phyloP scores from a whole-genome alignment of 1,140 invertebrate species.

The Drosophila rufa region DNA sequence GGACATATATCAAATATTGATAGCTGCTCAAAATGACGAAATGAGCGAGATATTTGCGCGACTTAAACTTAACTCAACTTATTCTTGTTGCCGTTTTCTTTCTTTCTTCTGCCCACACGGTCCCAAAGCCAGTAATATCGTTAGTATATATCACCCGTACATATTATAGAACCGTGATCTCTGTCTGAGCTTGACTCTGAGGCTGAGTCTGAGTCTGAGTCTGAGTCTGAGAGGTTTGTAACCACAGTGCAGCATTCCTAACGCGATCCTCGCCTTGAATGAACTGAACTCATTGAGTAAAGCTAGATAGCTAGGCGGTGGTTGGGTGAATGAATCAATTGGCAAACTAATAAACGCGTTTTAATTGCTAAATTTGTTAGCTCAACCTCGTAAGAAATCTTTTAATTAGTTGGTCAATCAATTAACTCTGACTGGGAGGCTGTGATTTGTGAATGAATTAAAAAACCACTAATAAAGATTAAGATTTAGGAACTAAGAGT shows the following conservation, averaged over 20 bases:
- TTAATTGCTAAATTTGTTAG: slow-evolving; percentile 2
- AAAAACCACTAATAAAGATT: neutral
- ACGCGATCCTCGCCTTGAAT: slow-evolving; percentile 26
- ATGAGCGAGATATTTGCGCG: slow-evolving; percentile 78
- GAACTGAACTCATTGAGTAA: slow-evolving; percentile 21
- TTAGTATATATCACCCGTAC: slow-evolving; percentile 26
- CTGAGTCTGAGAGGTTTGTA: slow-evolving; percentile 25
- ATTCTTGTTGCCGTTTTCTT: slow-evolving; percentile 32
- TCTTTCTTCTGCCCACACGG: slow-evolving; percentile 52
- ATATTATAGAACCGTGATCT: slow-evolving; percentile 47
- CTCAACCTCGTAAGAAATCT: neutral
- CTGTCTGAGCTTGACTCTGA: slow-evolving; percentile 15
- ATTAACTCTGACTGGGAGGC: neutral
- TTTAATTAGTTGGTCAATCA: slow-evolving; percentile 3
- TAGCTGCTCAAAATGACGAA: slow-evolving; percentile 74
- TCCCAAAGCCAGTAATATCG: slow-evolving; percentile 10
- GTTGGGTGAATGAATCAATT: slow-evolving; percentile 19
- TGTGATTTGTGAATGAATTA: neutral
- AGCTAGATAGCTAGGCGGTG: neutral
- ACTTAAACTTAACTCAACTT: slow-evolving; percentile 64
- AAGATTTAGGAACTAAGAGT: neutral
- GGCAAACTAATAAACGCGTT: slow-evolving; percentile 11
- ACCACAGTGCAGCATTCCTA: slow-evolving; percentile 41
- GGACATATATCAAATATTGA: slow-evolving; percentile 68
- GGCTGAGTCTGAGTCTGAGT: slow-evolving; percentile 13